phyloP scores from a whole-genome alignment of 1,140 invertebrate genomes.

The Coelopa frigida region DNA sequence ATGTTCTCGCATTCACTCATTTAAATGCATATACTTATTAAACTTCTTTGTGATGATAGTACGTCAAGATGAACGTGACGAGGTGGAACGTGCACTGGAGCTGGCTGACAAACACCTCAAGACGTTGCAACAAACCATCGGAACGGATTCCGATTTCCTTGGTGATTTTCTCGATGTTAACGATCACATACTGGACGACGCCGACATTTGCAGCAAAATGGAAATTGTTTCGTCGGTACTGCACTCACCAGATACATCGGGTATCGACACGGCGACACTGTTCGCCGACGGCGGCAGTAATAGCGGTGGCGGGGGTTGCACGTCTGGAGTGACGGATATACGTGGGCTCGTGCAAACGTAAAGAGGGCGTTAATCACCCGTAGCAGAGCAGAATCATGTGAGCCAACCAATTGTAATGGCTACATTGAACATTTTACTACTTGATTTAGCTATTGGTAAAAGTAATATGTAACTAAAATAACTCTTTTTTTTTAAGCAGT shows the following conservation, averaged over 20 bases:
- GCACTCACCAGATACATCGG: conserved; percentile 33
- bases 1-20: not conserved
- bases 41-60: conserved; percentile 43
- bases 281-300: conserved; percentile 33
- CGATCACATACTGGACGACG: conserved; percentile 28
- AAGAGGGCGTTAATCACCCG: no score
- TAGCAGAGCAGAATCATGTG: no score
- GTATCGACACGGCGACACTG: conserved; percentile 35
- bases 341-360: conserved; percentile 39
- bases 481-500: no score
- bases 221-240: conserved; percentile 28
- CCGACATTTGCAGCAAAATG: conserved; percentile 16
- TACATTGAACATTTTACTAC: no score
- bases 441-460: no score
- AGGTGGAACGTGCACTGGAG: conserved; percentile 73
- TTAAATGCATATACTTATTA: not conserved
- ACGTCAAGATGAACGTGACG: conserved; percentile 74
- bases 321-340: conserved; percentile 22
- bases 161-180: conserved; percentile 38
- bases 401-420: no score
- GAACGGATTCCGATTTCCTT: conserved; percentile 49
- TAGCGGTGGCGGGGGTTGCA: conserved; percentile 12
- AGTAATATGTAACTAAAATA: no score
- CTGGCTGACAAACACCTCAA: conserved; percentile 73
- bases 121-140: conserved; percentile 63